These are phyloP conservation scores for Villa cingulata DNA, from an alignment of 2,888 invertebrate species.

Conservation along the genomic window DNA sequence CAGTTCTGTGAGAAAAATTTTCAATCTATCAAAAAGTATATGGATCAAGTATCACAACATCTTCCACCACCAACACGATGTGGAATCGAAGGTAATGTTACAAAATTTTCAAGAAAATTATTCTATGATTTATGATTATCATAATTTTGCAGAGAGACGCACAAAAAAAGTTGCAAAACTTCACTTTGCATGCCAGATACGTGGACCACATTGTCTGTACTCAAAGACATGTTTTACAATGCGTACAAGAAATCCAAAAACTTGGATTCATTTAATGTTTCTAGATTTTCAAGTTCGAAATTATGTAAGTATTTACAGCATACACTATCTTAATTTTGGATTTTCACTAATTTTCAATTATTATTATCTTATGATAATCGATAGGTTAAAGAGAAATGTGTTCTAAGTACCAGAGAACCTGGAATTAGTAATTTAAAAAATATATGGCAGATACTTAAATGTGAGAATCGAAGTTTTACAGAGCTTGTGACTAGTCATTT, in stretches of 20 bases:
- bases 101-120: no score
- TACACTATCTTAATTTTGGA: no score
- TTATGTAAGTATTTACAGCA: conserved; percentile 30
- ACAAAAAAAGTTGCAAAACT: conserved; percentile 78
- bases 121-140: no score
- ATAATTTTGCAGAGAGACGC: conserved; percentile 44
- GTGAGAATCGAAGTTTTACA: conserved; percentile 76
- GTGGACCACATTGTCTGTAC: conserved; percentile 76
- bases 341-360: no score
- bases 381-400: conserved; percentile 57
- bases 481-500: conserved; percentile 90
- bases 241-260: conserved; percentile 67
- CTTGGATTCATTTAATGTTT: conserved; percentile 95
- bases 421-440: conserved; percentile 74
- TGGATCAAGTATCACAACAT: conserved; percentile 71
- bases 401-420: conserved; percentile 65
- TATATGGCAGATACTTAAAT: conserved; percentile 89
- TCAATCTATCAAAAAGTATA: conserved; percentile 79
- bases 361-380: no score
- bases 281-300: conserved; percentile 63
- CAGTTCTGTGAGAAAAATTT: conserved; percentile 94
- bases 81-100: conserved; percentile 86
- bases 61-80: conserved; percentile 87
- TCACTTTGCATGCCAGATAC: conserved; percentile 78
- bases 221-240: conserved; percentile 63